phyloP scores from a whole-genome alignment of 2,797 vertebrate genomes.

The Falco berigora region DNA sequence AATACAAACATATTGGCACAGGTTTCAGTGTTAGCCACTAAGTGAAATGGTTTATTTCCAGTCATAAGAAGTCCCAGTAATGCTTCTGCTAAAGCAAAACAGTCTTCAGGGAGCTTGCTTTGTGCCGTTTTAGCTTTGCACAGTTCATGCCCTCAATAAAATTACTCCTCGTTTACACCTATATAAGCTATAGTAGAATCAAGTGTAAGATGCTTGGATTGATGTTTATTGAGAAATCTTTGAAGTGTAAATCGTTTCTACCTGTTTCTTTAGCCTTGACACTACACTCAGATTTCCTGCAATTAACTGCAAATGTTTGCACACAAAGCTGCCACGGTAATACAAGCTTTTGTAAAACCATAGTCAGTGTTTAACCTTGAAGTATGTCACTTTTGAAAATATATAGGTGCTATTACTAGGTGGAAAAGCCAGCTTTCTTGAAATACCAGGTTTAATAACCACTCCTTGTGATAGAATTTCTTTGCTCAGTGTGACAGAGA shows the following conservation, averaged over 20 bases:
- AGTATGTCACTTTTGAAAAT: neutral
- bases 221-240: neutral
- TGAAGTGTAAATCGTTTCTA: neutral
- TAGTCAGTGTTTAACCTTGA: neutral
- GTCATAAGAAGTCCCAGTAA: neutral
- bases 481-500: neutral
- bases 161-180: neutral
- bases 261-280: neutral
- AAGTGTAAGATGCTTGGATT: neutral
- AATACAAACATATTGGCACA: neutral
- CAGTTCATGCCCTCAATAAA: neutral
- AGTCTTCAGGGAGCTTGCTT: neutral
- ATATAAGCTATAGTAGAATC: neutral
- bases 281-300: neutral
- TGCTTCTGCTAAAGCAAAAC: neutral
- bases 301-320: constrained; percentile 13
- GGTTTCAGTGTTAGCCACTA: neutral
- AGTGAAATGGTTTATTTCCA: neutral
- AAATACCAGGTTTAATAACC: neutral
- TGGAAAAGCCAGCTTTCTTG: neutral
- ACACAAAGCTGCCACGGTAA: neutral
- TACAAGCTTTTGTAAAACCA: neutral
- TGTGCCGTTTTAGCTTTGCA: neutral
- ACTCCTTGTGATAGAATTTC: neutral
- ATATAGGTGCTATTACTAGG: neutral